A percentile compares a stretch with the other conserved stretches of the same genome.
These are phyloP conservation scores for Nasonia longicornis DNA, from an alignment of 1,140 invertebrate genomes.

Conservation along the genomic window DNA sequence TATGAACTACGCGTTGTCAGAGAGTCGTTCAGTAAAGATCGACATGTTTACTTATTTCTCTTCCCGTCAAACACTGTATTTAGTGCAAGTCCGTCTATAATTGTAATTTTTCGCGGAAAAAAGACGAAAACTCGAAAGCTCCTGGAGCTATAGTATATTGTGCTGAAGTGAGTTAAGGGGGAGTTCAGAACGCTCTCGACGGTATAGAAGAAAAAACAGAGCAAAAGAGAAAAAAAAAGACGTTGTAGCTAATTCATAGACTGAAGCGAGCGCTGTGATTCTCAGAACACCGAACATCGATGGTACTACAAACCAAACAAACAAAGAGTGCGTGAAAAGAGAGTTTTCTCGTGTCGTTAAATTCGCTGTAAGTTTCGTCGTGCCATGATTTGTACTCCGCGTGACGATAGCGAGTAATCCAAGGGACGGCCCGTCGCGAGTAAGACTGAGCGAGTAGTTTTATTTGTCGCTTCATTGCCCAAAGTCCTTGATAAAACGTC, in stretches of 20 bases:
- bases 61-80: background rate
- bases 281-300: constrained; percentile 64
- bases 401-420: background rate
- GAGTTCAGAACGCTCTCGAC: constrained; percentile 46
- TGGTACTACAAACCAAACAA: constrained; percentile 57
- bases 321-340: constrained; percentile 28
- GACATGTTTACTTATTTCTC: background rate
- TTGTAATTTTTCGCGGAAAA: background rate
- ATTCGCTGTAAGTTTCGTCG: constrained; percentile 26
- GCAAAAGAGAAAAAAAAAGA: constrained; percentile 41
- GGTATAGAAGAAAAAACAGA: constrained; percentile 46
- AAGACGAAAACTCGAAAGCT: constrained; percentile 9
- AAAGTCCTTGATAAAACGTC: background rate
- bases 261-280: constrained; percentile 66
- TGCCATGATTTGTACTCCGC: constrained; percentile 21
- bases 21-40: background rate
- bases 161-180: background rate
- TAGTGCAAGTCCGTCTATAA: background rate
- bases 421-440: background rate
- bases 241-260: constrained; percentile 55
- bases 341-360: background rate
- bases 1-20: constrained; percentile 13
- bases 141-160: background rate
- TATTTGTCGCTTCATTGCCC: background rate
- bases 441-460: background rate